Evolutionary conservation across 2,113 vertebrate species (phyloP), one percentile per base, ranked within the genome.

Genomic region (Oryzias javanicus): DNA sequence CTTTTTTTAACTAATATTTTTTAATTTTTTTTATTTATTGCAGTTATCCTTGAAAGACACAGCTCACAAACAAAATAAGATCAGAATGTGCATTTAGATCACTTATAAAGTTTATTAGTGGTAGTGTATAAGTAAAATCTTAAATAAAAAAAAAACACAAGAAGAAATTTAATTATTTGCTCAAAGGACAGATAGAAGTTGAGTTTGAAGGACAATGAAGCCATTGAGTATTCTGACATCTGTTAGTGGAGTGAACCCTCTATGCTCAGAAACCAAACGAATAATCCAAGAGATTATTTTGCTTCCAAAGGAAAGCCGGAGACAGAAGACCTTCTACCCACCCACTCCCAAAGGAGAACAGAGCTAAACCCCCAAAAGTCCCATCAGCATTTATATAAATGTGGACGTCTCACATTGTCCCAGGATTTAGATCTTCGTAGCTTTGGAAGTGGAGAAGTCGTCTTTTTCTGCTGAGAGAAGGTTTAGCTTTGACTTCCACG

Each of bases 401-500:
- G 45, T 35, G 42, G 56, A 47, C 25, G 14, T 87, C 92, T 92
- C 92, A 93, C 92, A 49, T 82, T 91, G 64, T 84, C 78, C 64
- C 67, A 14, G 67, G 89, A 88, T 55, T 85, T 82, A 74, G 78
- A 74, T 80, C 86, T 86, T 84, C 66, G 61, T 59, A 72, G 84
- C 64, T 84, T 79, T 79, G 60, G 13, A 54, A 83, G 6, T 58
- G 80, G 48, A 67, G 67, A 66, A 40, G 80, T 51, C 69, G 24
- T 75, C 60, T 5, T 61, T 70, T 52, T 91, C 89, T 91, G 91
- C 88, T 89, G 86, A 82, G 74, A 91, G 70, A 92, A 78, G 90
- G 84, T 80, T 79, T 65, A 73, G 55, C 25, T 74, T 82, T 18
- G 15, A 50, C 55, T 52, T 67, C 42, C 6, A 59, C 18, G n/a